Conservation (phyloP, 2,113 vertebrate species). For the Pygoscelis antarcticus region DNA sequence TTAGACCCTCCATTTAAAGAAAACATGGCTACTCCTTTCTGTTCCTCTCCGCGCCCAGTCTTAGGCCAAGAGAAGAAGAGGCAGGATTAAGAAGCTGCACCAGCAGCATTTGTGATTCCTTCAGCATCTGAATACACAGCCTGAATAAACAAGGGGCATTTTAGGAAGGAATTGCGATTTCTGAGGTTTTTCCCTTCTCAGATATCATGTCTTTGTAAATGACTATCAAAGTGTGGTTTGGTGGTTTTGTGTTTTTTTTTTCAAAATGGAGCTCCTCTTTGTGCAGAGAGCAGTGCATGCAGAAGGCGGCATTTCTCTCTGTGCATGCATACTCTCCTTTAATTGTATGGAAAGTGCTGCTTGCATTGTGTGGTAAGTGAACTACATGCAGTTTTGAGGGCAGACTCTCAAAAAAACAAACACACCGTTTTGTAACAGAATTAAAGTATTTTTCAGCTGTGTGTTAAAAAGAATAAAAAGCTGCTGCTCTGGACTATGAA, state of each 20-base stretch:
- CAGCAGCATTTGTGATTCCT: neutral
- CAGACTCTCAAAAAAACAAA: neutral
- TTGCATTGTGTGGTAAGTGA: neutral
- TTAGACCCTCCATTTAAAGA: conserved; percentile 37
- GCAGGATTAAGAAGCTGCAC: neutral
- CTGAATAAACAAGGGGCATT: neutral
- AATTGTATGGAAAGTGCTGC: neutral
- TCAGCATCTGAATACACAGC: neutral
- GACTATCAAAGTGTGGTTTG: neutral
- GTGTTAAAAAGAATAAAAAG: conserved; percentile 40
- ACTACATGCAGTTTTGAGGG: neutral
- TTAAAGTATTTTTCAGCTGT: conserved; percentile 10
- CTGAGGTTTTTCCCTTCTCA: neutral
- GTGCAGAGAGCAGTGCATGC: neutral
- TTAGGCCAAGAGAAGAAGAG: neutral
- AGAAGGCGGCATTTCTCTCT: neutral
- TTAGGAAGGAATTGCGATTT: neutral
- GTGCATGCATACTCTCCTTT: neutral
- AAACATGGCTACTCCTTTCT: conserved; percentile 22
- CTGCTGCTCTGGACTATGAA: neutral
- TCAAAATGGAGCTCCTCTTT: neutral
- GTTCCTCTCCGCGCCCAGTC: neutral
- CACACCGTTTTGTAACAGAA: neutral
- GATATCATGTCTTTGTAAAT: neutral
- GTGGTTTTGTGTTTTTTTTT: neutral